A percentile compares a stretch with the other conserved stretches of the same genome.
phyloP scores from a whole-genome alignment of 2,113 vertebrate genomes.

The Xerus inauris region DNA sequence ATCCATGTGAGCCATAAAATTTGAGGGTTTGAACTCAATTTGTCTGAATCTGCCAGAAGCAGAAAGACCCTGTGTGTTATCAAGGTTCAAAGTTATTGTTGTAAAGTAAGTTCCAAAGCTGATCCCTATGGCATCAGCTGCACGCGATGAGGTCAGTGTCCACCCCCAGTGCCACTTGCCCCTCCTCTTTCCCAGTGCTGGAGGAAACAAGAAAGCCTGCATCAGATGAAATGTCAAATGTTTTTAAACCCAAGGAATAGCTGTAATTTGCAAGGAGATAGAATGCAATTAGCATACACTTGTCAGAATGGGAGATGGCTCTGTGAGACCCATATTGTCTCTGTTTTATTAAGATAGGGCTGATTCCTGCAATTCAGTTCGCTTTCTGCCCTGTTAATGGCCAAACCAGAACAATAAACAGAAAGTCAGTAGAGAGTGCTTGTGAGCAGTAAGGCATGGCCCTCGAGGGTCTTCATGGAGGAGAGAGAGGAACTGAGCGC shows the following conservation, averaged over 20 bases:
- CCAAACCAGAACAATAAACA: background rate
- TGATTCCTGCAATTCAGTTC: background rate
- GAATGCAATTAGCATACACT: constrained; percentile 83
- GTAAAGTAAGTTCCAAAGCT: background rate
- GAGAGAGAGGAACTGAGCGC: background rate
- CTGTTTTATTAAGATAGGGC: background rate
- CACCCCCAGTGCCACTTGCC: background rate
- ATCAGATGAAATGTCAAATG: constrained; percentile 78
- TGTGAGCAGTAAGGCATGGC: background rate
- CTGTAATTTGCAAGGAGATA: constrained; percentile 81
- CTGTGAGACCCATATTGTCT: constrained; percentile 51
- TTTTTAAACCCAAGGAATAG: constrained; percentile 77
- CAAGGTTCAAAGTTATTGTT: background rate
- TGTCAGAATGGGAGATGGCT: constrained; percentile 68
- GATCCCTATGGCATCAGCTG: background rate
- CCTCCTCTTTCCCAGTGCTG: background rate
- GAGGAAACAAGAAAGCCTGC: constrained; percentile 43
- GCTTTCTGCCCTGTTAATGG: background rate
- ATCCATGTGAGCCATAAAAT: background rate
- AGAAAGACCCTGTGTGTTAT: background rate
- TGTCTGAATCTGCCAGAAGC: background rate
- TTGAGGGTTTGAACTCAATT: background rate
- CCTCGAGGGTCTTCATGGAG: background rate
- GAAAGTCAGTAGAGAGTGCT: background rate
- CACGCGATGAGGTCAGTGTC: background rate